These are phyloP conservation scores for Myzus persicae DNA, from an alignment of 1,140 invertebrate genomes.

Conservation along the genomic window DNA sequence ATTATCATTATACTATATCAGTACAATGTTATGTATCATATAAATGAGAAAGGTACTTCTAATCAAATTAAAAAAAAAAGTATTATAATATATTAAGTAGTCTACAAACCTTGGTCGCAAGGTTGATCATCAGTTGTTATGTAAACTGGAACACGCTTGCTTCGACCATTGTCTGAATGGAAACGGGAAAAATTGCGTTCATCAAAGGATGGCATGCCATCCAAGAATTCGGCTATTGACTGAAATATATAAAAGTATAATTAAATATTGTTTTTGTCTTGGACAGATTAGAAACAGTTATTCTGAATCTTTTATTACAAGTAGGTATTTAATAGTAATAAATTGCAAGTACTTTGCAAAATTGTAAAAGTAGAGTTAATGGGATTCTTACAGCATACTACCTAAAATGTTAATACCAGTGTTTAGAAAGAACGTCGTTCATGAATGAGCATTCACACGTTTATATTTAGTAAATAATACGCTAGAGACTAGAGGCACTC, in stretches of 20 bases:
- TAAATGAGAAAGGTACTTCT: too few relatives aligned
- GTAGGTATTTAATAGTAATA: not conserved
- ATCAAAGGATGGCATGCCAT: slow-evolving; percentile 88
- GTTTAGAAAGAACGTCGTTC: too few relatives aligned
- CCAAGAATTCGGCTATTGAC: slow-evolving; percentile 87
- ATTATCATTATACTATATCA: too few relatives aligned
- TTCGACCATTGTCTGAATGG: slow-evolving; percentile 84
- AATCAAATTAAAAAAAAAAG: too few relatives aligned
- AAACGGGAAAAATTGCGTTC: slow-evolving; percentile 90
- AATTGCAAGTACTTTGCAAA: too few relatives aligned
- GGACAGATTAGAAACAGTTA: not conserved
- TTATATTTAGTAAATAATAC: too few relatives aligned
- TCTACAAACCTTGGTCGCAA: slow-evolving; percentile 82
- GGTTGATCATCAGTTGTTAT: slow-evolving; percentile 88
- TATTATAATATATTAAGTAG: not conserved
- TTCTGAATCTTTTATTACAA: not conserved
- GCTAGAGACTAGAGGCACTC: too few relatives aligned
- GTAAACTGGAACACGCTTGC: slow-evolving; percentile 88
- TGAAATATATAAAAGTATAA: slow-evolving; percentile 64
- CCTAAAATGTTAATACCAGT: too few relatives aligned
- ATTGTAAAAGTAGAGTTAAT: too few relatives aligned
- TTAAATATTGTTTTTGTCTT: not conserved
- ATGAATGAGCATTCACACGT: too few relatives aligned
- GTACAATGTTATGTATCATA: too few relatives aligned
- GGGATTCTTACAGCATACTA: too few relatives aligned